Conservation (phyloP, 2,797 vertebrate species). For the Cyprinodon diabolis region DNA sequence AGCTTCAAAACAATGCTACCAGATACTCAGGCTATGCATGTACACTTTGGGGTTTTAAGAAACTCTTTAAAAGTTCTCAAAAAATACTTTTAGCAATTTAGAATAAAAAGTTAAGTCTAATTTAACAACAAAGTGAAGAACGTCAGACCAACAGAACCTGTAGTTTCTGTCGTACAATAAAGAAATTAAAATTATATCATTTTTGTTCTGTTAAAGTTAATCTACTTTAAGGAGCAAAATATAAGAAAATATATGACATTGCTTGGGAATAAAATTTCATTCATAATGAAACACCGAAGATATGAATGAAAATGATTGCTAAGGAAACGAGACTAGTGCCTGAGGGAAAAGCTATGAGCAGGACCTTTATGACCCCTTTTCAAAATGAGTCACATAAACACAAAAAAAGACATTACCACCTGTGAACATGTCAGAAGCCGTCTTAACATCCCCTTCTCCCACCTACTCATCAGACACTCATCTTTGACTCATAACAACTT, state of each 20-base stretch:
- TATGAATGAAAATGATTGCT: constrained; percentile 45
- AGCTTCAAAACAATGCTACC: neutral
- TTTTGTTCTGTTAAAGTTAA: neutral
- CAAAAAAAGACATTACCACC: constrained; percentile 4
- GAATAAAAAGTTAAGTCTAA: no score
- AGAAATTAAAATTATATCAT: neutral
- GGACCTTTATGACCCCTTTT: constrained; percentile 45
- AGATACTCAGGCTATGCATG: neutral
- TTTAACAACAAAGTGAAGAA: neutral
- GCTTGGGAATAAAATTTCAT: constrained; percentile 26
- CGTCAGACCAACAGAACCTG: no score
- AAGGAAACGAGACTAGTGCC: constrained; percentile 32
- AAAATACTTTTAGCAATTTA: neutral
- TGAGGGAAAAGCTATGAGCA: constrained; percentile 12
- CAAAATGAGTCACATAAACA: constrained; percentile 51
- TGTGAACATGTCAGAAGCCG: constrained; percentile 9
- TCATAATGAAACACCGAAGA: constrained; percentile 15
- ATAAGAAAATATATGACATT: neutral
- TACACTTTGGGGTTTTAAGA: neutral
- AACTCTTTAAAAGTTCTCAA: neutral
- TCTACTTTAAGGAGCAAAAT: neutral
- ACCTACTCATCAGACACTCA: constrained; percentile 28
- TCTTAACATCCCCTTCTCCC: constrained; percentile 2
- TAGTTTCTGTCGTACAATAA: neutral
- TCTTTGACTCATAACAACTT: constrained; percentile 7